These are phyloP conservation scores for Siniperca chuatsi DNA, from an alignment of 2,113 vertebrate genomes.

Conservation along the genomic window DNA sequence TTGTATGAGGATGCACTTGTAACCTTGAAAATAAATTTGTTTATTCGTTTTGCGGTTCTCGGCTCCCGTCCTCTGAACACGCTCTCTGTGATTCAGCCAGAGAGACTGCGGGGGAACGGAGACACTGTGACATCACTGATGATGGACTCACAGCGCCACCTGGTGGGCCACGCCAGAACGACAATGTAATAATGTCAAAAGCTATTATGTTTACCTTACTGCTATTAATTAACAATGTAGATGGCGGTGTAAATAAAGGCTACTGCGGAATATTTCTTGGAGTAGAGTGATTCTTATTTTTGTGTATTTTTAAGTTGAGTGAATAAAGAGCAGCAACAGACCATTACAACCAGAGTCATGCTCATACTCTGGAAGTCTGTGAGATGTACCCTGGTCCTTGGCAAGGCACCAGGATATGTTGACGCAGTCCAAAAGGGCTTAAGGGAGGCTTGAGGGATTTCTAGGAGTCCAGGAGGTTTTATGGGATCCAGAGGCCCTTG, in stretches of 20 bases:
- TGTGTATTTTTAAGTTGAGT: not conserved
- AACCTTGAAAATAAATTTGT: slow-evolving; percentile 58
- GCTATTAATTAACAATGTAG: slow-evolving; percentile 47
- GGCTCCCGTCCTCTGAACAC: slow-evolving; percentile 28
- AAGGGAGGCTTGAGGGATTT: not conserved
- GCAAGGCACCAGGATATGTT: not conserved
- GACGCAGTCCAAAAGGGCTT: not conserved
- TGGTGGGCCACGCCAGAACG: slow-evolving; percentile 23
- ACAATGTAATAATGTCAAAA: slow-evolving; percentile 49
- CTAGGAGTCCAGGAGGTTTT: not conserved
- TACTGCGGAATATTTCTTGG: slow-evolving; percentile 30
- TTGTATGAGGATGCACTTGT: slow-evolving; percentile 54
- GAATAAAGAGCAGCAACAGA: not conserved
- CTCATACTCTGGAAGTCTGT: not conserved
- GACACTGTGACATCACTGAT: slow-evolving; percentile 13
- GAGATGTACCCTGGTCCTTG: not conserved
- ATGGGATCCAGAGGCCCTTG: no score
- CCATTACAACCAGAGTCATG: not conserved
- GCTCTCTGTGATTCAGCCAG: not conserved
- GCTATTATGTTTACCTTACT: slow-evolving; percentile 56
- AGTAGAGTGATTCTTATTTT: not conserved
- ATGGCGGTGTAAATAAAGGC: slow-evolving; percentile 64
- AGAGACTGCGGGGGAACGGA: not conserved
- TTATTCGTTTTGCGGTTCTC: slow-evolving; percentile 38
- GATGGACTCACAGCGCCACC: slow-evolving; percentile 54